phyloP scores from a whole-genome alignment of 2,888 invertebrate genomes.

The Poecilus cupreus region DNA sequence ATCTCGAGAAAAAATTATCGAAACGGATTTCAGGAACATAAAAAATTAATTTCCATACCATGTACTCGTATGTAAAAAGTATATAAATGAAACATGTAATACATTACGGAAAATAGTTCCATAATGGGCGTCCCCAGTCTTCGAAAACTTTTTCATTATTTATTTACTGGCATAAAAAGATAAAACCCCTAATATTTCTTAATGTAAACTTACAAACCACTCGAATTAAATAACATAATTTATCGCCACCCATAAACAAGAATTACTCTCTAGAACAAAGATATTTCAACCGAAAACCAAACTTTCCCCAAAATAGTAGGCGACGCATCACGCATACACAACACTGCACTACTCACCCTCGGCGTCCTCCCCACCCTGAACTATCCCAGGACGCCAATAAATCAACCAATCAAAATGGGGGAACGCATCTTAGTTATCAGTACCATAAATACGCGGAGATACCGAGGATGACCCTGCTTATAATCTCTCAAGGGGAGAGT shows the following conservation, averaged over 20 bases:
- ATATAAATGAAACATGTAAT: no score
- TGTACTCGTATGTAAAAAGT: no score
- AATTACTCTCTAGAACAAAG: constrained; percentile 19
- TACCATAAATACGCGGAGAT: constrained; percentile 66
- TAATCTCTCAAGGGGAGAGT: no score
- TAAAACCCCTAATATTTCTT: constrained; percentile 9
- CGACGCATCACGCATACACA: no score
- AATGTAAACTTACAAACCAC: background rate
- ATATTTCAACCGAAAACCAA: constrained; percentile 26
- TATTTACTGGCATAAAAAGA: background rate
- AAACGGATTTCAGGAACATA: no score
- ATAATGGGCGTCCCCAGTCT: no score
- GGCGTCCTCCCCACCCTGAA: constrained; percentile 22
- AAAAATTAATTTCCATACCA: no score
- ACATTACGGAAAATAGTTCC: no score
- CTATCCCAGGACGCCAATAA: constrained; percentile 67
- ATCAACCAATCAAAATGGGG: constrained; percentile 68
- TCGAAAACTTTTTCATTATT: background rate
- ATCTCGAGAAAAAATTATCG: no score
- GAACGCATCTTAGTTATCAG: constrained; percentile 66
- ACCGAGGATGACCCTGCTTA: constrained; percentile 18
- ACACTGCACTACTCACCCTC: background rate
- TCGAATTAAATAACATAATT: constrained; percentile 30
- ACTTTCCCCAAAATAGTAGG: background rate
- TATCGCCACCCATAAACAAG: constrained; percentile 33